These are phyloP conservation scores for Epinephelus cyanopodus DNA, from an alignment of 2,113 vertebrate genomes.

Conservation along the genomic window DNA sequence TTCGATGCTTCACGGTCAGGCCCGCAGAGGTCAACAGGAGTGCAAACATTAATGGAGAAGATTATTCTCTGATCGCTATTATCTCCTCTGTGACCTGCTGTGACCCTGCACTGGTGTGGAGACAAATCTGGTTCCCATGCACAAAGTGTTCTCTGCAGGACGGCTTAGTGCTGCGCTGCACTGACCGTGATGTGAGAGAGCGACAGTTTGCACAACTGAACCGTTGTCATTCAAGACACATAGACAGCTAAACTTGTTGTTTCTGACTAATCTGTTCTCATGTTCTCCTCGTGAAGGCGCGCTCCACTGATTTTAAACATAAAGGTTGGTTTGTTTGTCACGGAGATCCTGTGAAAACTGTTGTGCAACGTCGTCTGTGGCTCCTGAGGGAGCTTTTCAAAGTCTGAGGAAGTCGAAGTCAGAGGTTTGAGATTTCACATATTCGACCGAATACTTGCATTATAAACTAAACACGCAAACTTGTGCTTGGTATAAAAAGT, in stretches of 20 bases:
- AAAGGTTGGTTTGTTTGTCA: not conserved
- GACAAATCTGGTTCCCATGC: conserved; percentile 52
- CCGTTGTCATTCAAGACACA: no score
- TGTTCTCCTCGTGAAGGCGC: not conserved
- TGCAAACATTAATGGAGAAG: conserved; percentile 64
- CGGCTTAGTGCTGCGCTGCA: conserved; percentile 20
- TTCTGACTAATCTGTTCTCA: not conserved
- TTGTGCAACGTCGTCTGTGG: not conserved
- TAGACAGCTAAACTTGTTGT: not conserved
- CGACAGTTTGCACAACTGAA: not conserved
- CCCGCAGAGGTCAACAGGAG: conserved; percentile 59
- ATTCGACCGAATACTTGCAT: not conserved
- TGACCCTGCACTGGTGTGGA: conserved; percentile 47
- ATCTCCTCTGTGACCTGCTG: conserved; percentile 58
- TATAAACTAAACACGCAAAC: not conserved
- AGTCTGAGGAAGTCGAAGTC: not conserved
- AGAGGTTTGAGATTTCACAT: not conserved
- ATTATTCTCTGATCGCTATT: conserved; percentile 65
- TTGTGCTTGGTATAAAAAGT: no score
- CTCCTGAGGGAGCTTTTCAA: not conserved
- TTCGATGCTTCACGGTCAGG: conserved; percentile 26
- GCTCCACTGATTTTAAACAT: not conserved
- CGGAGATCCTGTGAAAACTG: not conserved
- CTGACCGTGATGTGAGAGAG: not conserved
- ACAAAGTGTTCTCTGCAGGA: conserved; percentile 53